Base-by-base conservation (phyloP, 2,888 invertebrate genomes). In the Agrochola circellaris region DNA sequence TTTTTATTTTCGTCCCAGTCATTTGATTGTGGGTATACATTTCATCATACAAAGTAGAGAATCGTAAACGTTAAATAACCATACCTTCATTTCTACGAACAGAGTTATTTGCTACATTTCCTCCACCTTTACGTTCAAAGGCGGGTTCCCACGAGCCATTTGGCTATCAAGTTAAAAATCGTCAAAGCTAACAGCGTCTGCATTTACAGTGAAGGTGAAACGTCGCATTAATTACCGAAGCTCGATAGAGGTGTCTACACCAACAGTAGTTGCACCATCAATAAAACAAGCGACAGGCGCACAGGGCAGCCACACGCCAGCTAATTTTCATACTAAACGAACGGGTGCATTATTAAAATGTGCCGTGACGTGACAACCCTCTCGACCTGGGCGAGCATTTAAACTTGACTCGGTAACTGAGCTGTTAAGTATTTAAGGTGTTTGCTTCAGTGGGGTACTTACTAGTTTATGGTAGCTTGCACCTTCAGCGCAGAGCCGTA, bases 281-380 rank as follows among this genome's bases (percentile, higher is more conserved):
- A 95, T 95, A 95, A 95, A 93, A 90, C 91, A 94, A 86, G 88
- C 88, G 87, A 86, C 89, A 90, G 90, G 90, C 89, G 89, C 87
- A n/a, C 91, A 91, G 90, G 91, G 92, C 88, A 90, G 88, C 87
- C 92, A 87, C 91, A 90, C 91, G 90, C 93, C 91, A 93, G 93
- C 95, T 96, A 96, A 96, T 96, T 96, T 96, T 96, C 95, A 96
- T 96, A 96, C 94, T 94, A 95, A 96, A 96, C 96, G 95, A 96
- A 93, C 92, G 90, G 90, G 91, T 96, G 94, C 95, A 96, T 96
- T 96, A 96, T 96, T 96, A 96, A 96, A 96, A 95, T 93, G 92
- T 94, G 91, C 91, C 92, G 91, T 92, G 90, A 93, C 92, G 94
- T 94, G 95, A 95, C 95, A 95, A 91, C 94, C 94, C 93, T 93